Evolutionary conservation across 2,113 vertebrate genomes (phyloP).

Genomic region (Serinus canaria): DNA sequence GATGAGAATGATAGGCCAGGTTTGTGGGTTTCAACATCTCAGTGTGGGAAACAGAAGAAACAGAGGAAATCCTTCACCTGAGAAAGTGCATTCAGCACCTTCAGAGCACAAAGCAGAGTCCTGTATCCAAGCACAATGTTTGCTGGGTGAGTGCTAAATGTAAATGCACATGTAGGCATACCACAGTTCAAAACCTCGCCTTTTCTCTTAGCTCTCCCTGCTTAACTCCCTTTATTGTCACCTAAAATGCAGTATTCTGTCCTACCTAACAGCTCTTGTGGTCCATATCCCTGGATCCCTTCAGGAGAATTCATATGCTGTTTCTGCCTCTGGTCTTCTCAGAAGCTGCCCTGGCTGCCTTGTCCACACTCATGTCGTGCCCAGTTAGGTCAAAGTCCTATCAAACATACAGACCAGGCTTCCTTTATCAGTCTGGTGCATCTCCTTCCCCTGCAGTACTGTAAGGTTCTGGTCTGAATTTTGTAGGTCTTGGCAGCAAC

Average conservation of each 20-base stretch:
- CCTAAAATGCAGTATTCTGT: background rate
- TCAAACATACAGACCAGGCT: background rate
- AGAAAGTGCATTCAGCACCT: background rate
- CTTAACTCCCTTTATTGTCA: background rate
- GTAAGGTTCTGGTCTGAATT: background rate
- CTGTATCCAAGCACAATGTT: background rate
- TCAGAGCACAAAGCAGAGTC: background rate
- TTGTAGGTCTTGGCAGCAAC: background rate
- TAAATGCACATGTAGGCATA: background rate
- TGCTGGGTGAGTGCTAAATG: background rate
- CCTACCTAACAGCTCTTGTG: background rate
- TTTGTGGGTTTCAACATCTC: background rate
- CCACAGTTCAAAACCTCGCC: background rate
- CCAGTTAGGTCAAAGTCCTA: background rate
- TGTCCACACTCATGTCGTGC: accelerated
- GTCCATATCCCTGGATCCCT: background rate
- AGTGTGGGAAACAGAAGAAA: background rate
- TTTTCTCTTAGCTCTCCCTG: background rate
- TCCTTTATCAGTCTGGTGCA: background rate
- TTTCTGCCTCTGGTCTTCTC: background rate
- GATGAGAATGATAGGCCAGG: background rate
- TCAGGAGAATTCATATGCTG: background rate
- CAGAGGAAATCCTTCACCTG: background rate
- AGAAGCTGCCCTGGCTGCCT: background rate
- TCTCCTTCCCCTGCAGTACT: background rate